Conservation (phyloP, 2,113 vertebrate genomes). For the Potamarius usumacintae region DNA sequence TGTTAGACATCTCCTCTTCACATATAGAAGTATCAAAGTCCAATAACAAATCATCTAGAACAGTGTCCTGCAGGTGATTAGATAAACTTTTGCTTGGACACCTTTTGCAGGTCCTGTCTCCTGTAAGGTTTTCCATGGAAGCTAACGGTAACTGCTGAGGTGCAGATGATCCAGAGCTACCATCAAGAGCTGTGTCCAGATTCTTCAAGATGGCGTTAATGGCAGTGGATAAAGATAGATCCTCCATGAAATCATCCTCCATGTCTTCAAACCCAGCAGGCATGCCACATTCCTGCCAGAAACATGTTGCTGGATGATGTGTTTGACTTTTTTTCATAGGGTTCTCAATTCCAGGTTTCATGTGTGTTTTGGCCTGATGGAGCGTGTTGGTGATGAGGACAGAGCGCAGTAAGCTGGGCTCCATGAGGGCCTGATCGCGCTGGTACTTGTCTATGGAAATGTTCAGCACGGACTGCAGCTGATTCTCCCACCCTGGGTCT, state of each 20-base stretch:
- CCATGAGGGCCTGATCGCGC: constrained; percentile 66
- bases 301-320: neutral
- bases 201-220: constrained; percentile 77
- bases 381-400: constrained; percentile 84
- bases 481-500: constrained; percentile 61
- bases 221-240: constrained; percentile 66
- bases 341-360: constrained; percentile 1
- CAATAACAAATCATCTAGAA: constrained; percentile 77
- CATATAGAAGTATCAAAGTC: constrained; percentile 79
- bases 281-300: neutral
- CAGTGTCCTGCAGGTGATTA: constrained; percentile 69
- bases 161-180: constrained; percentile 53
- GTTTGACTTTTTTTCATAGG: neutral
- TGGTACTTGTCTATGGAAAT: constrained; percentile 81
- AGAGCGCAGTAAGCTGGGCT: constrained; percentile 74
- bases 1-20: constrained; percentile 66
- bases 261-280: constrained; percentile 19
- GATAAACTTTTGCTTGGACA: constrained; percentile 55
- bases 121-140: constrained; percentile 67
- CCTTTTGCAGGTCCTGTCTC: constrained; percentile 41
- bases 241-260: constrained; percentile 65
- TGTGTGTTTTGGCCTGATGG: constrained; percentile 65
- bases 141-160: constrained; percentile 59
- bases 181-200: constrained; percentile 72
- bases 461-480: constrained; percentile 78